Evolutionary conservation across 2,797 vertebrate genomes (phyloP).

Genomic region (Channallabes apus): DNA sequence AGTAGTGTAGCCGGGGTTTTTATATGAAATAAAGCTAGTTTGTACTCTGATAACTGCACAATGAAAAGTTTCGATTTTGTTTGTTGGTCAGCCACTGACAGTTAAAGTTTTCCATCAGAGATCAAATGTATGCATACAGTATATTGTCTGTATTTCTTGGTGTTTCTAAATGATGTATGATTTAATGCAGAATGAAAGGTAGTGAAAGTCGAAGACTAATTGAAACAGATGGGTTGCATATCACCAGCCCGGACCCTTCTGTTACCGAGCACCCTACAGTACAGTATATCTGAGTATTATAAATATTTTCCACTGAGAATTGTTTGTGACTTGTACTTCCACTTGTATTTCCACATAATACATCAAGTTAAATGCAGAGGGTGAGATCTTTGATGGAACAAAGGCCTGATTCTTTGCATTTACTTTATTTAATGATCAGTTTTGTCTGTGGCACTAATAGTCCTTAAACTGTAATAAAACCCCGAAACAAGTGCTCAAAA

Average conservation of each 20-base stretch:
- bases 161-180: background rate
- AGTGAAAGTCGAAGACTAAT: background rate
- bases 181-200: background rate
- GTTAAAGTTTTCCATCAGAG: background rate
- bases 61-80: no score
- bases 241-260: background rate
- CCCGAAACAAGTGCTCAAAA: background rate
- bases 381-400: slow-evolving; percentile 8
- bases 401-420: background rate
- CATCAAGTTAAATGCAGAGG: background rate
- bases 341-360: background rate
- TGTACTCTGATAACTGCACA: no score
- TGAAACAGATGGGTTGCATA: background rate
- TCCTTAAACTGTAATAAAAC: slow-evolving; percentile 26
- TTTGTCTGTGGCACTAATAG: slow-evolving; percentile 23
- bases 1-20: no score
- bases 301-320: background rate
- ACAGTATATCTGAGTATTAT: background rate
- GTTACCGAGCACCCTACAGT: background rate
- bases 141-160: background rate
- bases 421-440: slow-evolving; percentile 13
- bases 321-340: background rate
- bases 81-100: no score
- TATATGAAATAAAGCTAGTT: no score
- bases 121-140: background rate